Conservation (phyloP, 1,140 invertebrate genomes). For the Orius insidiosus region DNA sequence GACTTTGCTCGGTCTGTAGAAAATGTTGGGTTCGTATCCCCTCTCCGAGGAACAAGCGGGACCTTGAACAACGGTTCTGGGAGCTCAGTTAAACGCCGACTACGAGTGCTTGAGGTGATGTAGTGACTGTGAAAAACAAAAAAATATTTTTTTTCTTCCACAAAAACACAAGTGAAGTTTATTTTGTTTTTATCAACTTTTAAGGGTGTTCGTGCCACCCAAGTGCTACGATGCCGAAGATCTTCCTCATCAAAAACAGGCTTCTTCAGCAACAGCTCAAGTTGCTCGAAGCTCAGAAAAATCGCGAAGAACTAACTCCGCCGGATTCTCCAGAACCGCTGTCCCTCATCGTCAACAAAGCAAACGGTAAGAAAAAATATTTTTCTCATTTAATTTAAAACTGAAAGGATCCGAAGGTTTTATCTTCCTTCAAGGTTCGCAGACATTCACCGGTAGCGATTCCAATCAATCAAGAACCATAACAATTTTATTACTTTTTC, state of each 20-base stretch:
- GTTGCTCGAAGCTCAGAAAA: conserved; percentile 56
- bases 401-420: no score
- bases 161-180: no score
- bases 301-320: conserved; percentile 18
- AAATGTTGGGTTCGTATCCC: background rate
- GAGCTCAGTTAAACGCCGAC: no score
- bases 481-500: no score
- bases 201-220: no score
- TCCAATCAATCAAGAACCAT: no score
- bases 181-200: no score
- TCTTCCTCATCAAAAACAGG: conserved; percentile 73
- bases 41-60: conserved; percentile 3
- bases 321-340: conserved; percentile 29
- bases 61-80: conserved; percentile 6
- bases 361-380: background rate
- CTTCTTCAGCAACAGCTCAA: conserved; percentile 72
- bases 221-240: conserved; percentile 55
- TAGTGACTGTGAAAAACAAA: no score
- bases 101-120: no score
- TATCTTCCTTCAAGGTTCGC: no score
- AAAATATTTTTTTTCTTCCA: no score
- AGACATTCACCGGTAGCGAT: no score
- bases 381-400: background rate
- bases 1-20: conserved; percentile 2
- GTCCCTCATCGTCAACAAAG: conserved; percentile 31